Evolutionary conservation across 2,888 invertebrate genomes (phyloP).

Genomic region (Amiota minor): DNA sequence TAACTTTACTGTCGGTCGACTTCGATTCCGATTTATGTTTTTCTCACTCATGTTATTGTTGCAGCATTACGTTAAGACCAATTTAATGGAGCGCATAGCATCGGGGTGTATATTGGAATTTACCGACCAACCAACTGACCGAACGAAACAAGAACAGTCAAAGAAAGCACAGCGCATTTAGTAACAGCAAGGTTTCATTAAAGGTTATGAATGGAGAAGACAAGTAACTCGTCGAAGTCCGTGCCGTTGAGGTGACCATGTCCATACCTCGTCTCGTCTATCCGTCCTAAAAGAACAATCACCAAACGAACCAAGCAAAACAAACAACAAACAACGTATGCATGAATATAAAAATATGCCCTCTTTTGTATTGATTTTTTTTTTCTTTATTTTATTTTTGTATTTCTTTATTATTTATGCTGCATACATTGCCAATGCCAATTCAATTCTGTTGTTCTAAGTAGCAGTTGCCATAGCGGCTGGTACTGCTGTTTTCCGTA

Average conservation of each 20-base stretch:
- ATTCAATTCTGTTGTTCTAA: background rate
- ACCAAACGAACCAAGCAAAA: background rate
- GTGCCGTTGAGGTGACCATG: background rate
- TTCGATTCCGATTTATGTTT: slow-evolving; percentile 1
- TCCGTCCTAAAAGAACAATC: slow-evolving; percentile 11
- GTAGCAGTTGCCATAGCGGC: background rate
- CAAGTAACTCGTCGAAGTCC: too few relatives aligned
- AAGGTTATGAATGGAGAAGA: slow-evolving; percentile 19
- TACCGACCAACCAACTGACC: background rate
- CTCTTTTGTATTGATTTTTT: slow-evolving; percentile 17
- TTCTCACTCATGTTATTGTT: background rate
- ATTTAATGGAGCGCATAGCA: slow-evolving; percentile 10
- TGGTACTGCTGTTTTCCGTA: slow-evolving; percentile 5
- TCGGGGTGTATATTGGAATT: background rate
- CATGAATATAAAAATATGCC: slow-evolving; percentile 15
- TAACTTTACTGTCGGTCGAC: background rate
- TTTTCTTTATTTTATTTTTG: background rate
- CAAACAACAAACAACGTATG: background rate
- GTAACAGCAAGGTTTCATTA: background rate
- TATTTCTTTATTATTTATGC: slow-evolving; percentile 21
- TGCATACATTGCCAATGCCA: background rate
- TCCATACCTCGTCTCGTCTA: background rate
- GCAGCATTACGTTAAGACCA: background rate
- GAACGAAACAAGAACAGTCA: background rate
- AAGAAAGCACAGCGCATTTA: slow-evolving; percentile 1